These are phyloP conservation scores for Labeo calbasu DNA, from an alignment of 2,797 vertebrate species.

Conservation along the genomic window DNA sequence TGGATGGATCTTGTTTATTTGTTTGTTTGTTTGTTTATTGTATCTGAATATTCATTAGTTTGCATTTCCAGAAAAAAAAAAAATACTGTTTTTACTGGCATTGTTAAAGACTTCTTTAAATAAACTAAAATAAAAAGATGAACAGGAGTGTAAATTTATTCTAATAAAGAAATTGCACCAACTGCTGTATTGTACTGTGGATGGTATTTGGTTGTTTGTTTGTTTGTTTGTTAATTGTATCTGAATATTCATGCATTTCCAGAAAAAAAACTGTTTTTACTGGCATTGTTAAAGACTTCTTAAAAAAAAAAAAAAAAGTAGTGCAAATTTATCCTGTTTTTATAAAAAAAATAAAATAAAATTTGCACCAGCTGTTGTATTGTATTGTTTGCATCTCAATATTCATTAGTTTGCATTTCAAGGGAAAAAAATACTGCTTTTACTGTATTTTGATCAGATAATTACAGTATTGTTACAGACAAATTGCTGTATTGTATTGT, in stretches of 20 bases:
- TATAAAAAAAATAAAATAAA: background rate
- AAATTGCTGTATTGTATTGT: no score
- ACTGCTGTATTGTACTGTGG: no score
- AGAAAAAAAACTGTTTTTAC: background rate
- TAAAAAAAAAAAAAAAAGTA: background rate
- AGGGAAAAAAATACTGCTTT: background rate
- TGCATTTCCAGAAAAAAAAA: no score
- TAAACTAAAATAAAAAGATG: background rate
- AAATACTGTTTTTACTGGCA: background rate
- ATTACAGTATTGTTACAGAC: no score
- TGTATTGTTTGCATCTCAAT: background rate
- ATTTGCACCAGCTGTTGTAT: background rate
- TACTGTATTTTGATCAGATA: no score
- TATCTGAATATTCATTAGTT: no score
- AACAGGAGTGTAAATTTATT: background rate
- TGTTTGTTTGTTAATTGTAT: no score
- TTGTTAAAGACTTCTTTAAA: background rate
- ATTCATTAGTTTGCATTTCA: background rate
- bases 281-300: background rate
- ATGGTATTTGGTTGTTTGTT: no score
- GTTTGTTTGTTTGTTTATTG: no score
- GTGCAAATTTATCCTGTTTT: background rate
- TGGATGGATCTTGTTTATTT: no score
- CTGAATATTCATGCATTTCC: no score
- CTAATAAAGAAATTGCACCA: no score